These are phyloP conservation scores for Deilephila elpenor DNA, from an alignment of 2,888 invertebrate species.

Conservation along the genomic window DNA sequence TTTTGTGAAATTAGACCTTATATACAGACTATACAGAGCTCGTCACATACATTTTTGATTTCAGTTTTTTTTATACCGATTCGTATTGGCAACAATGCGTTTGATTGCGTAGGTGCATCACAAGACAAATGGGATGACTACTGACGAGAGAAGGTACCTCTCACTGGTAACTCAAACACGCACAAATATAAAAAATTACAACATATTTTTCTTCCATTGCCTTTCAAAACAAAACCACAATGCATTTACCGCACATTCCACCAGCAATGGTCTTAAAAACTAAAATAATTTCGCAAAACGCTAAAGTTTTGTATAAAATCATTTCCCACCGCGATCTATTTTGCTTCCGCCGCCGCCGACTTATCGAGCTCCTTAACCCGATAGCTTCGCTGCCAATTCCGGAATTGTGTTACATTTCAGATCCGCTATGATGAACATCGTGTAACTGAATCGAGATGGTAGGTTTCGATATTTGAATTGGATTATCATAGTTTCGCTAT, in stretches of 20 bases:
- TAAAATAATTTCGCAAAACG: conserved; percentile 4
- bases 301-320: conserved; percentile 4
- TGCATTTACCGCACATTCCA: neutral
- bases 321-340: conserved; percentile 3
- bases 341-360: neutral
- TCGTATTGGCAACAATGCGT: too few relatives aligned
- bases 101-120: too few relatives aligned
- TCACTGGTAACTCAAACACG: too few relatives aligned
- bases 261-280: neutral
- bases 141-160: too few relatives aligned
- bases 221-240: neutral
- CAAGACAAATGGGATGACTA: too few relatives aligned
- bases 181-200: too few relatives aligned
- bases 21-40: too few relatives aligned
- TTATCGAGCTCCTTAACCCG: conserved; percentile 15
- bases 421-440: conserved; percentile 20
- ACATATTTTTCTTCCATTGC: neutral
- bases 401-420: conserved; percentile 16
- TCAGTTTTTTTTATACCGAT: too few relatives aligned
- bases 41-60: too few relatives aligned
- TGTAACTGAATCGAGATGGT: neutral
- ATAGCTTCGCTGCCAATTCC: conserved; percentile 24
- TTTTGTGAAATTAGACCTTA: too few relatives aligned
- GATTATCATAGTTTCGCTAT: neutral
- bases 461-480: neutral